phyloP scores from a whole-genome alignment of 1,140 invertebrate species.

The Drosophila grimshawi region DNA sequence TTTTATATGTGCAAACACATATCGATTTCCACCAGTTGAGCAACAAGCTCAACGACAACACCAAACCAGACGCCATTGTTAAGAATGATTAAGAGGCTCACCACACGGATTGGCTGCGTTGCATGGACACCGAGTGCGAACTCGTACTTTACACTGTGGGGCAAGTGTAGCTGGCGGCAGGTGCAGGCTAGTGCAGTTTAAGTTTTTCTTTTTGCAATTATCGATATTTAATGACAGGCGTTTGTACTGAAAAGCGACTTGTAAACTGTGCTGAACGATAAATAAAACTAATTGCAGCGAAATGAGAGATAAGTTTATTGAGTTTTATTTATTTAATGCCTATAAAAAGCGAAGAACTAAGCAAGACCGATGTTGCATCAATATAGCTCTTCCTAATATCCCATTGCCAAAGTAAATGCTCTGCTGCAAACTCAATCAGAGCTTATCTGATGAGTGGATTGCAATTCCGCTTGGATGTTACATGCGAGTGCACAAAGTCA shows the following conservation, averaged over 20 bases:
- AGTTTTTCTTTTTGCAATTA: conserved; percentile 42
- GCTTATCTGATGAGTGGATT: conserved; percentile 12
- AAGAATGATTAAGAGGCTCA: conserved; percentile 76
- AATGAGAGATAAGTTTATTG: no score
- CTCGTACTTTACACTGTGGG: background rate
- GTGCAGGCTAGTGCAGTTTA: background rate
- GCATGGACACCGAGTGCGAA: conserved; percentile 17
- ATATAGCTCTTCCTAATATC: background rate
- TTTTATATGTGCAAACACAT: conserved; percentile 12
- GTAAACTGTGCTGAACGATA: no score
- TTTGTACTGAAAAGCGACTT: background rate
- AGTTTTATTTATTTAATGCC: no score
- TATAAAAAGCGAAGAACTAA: no score
- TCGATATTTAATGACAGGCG: conserved; percentile 54
- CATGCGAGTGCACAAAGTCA: conserved; percentile 41
- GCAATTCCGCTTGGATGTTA: conserved; percentile 1
- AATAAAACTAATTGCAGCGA: no score
- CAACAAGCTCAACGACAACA: conserved; percentile 46
- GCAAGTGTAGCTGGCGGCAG: background rate
- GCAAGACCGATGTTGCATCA: no score
- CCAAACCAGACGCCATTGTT: conserved; percentile 56
- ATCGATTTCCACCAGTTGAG: conserved; percentile 79
- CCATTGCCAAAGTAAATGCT: background rate
- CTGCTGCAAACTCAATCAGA: conserved; percentile 9
- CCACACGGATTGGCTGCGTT: conserved; percentile 59